These are phyloP conservation scores for Ophion obscuratus DNA, from an alignment of 2,888 invertebrate species.

Conservation along the genomic window DNA sequence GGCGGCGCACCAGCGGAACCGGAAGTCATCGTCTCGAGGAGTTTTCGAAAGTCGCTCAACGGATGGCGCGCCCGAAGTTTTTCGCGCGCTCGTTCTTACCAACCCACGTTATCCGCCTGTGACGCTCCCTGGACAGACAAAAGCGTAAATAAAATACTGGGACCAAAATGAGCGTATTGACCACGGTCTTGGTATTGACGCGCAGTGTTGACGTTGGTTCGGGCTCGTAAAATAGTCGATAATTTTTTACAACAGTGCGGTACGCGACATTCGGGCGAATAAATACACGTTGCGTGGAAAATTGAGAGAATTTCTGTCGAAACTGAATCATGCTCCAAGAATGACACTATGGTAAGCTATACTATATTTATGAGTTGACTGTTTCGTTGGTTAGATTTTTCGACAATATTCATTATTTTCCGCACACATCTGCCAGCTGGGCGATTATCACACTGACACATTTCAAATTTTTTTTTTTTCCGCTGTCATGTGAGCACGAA, in stretches of 20 bases:
- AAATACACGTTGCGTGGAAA: not conserved
- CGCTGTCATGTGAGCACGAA: not conserved
- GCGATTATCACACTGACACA: not conserved
- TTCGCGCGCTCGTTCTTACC: not conserved
- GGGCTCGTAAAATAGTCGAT: conserved; percentile 7
- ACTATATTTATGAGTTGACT: not conserved
- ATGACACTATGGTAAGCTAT: conserved; percentile 13
- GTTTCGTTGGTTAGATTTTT: not conserved
- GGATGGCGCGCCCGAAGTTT: not conserved
- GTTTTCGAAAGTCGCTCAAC: not conserved
- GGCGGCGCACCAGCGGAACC: not conserved
- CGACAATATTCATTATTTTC: not conserved
- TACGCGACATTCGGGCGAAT: not conserved
- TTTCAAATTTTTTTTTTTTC: not conserved
- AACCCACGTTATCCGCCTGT: not conserved
- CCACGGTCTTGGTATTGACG: not conserved
- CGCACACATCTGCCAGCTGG: not conserved
- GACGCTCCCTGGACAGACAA: not conserved
- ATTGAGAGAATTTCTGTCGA: not conserved
- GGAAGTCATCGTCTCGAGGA: not conserved
- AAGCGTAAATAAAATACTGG: not conserved
- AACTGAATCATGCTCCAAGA: not conserved
- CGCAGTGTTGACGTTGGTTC: conserved; percentile 10
- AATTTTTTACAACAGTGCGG: conserved; percentile 3
- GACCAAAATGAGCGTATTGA: not conserved